Evolutionary conservation across 2,888 invertebrate species (phyloP).

Genomic region (Onchidella celtica): DNA sequence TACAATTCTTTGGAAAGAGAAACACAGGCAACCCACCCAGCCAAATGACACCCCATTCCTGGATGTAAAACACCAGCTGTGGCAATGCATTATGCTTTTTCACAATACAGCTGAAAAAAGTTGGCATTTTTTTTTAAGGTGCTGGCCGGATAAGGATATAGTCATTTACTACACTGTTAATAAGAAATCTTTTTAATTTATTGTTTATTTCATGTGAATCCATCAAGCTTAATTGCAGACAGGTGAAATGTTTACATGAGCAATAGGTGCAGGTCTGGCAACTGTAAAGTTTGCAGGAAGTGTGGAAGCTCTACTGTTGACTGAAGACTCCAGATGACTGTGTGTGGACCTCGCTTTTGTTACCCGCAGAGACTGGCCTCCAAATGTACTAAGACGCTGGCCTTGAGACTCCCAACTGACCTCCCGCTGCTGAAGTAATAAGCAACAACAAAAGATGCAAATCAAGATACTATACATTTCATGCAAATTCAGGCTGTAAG

Average conservation of each 20-base stretch:
- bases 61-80: no score
- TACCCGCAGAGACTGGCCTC: slow-evolving; percentile 25
- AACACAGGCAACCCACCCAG: no score
- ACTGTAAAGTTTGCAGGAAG: slow-evolving; percentile 49
- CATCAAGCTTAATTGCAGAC: background rate
- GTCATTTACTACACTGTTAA: no score
- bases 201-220: background rate
- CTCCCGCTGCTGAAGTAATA: slow-evolving; percentile 35
- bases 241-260: slow-evolving; percentile 21
- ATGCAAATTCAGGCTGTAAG: background rate
- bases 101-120: no score
- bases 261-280: background rate
- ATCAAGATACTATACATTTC: background rate
- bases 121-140: no score
- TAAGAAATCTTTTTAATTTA: background rate
- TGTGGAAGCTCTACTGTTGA: slow-evolving; percentile 27
- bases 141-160: no score
- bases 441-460: slow-evolving; percentile 5
- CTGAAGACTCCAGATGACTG: slow-evolving; percentile 34
- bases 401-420: slow-evolving; percentile 40
- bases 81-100: no score
- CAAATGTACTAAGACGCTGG: slow-evolving; percentile 47
- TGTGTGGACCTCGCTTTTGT: slow-evolving; percentile 38
- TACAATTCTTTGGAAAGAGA: no score
- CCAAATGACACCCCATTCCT: no score